These are phyloP conservation scores for Anthrax anthrax DNA, from an alignment of 2,888 invertebrate species.

Conservation along the genomic window DNA sequence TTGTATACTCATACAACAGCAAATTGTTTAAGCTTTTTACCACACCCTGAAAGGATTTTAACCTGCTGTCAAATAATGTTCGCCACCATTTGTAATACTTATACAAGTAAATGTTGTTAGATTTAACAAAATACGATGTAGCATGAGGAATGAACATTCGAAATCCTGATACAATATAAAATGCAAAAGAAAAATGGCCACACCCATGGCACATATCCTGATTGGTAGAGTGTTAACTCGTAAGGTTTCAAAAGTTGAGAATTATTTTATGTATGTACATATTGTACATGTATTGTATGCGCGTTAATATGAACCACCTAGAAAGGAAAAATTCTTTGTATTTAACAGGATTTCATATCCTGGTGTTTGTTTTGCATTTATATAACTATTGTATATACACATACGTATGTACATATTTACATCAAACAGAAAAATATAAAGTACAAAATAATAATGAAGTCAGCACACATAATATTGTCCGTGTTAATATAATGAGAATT, in stretches of 20 bases:
- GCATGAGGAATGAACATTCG: constrained; percentile 3
- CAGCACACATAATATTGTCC: neutral
- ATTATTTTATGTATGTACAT: neutral
- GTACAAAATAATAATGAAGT: neutral
- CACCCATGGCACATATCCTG: constrained; percentile 6
- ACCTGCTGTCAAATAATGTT: neutral
- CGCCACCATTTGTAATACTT: neutral
- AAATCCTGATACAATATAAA: constrained; percentile 11
- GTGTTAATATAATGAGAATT: neutral
- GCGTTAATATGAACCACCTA: neutral
- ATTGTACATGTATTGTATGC: neutral
- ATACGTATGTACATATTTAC: too few relatives aligned
- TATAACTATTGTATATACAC: too few relatives aligned
- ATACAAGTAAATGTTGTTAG: too few relatives aligned
- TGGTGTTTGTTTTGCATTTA: too few relatives aligned
- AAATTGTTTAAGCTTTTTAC: too few relatives aligned
- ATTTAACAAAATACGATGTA: neutral
- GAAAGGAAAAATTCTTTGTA: neutral
- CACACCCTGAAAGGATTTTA: constrained; percentile 7
- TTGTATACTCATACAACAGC: too few relatives aligned
- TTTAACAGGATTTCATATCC: neutral
- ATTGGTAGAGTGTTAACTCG: constrained; percentile 3
- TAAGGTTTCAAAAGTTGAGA: neutral
- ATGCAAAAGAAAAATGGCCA: constrained; percentile 6
- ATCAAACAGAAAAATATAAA: too few relatives aligned